Evolutionary conservation across 1,140 invertebrate genomes (phyloP).

Genomic region (Cryptotermes secundus): DNA sequence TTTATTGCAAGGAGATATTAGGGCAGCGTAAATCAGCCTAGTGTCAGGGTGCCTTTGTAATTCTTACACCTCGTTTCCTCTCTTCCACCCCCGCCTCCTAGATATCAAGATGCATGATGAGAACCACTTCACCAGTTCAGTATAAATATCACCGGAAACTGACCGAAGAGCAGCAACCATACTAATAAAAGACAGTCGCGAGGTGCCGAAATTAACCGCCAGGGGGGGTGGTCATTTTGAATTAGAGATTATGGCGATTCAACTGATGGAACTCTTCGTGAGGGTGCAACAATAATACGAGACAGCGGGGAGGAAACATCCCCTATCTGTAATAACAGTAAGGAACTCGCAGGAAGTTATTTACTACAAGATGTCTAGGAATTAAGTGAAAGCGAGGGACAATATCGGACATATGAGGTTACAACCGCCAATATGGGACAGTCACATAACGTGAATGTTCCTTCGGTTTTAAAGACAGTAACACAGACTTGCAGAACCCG

Average conservation of each 20-base stretch:
- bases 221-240: not conserved
- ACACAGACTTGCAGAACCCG: no score
- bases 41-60: no score
- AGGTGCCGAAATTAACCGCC: not conserved
- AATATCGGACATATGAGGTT: no score
- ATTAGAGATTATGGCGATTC: not conserved
- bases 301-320: not conserved
- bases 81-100: no score
- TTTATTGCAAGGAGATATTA: no score
- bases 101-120: no score
- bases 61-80: no score
- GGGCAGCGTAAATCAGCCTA: no score
- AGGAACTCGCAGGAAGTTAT: not conserved
- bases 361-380: not conserved
- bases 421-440: no score
- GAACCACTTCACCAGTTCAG: no score
- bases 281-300: not conserved
- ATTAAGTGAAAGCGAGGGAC: not conserved
- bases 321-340: not conserved
- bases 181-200: not conserved
- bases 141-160: not conserved
- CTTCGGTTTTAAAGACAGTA: no score
- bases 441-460: no score
- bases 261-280: not conserved
- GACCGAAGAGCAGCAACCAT: not conserved